phyloP scores from a whole-genome alignment of 2,888 invertebrate species.

The Sepiola atlantica region DNA sequence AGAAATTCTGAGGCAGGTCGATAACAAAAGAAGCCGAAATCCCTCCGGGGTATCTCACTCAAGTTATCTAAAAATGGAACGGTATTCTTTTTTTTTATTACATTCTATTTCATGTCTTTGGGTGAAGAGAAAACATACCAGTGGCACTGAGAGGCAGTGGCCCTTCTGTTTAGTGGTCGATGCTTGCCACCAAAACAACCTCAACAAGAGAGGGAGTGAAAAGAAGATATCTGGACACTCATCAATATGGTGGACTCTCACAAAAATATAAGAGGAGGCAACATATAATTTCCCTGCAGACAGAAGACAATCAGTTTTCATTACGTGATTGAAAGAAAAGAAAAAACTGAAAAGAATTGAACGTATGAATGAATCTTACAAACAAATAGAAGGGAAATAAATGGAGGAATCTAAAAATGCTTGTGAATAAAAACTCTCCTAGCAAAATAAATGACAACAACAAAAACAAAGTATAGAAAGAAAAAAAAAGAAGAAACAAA shows the following conservation, averaged over 20 bases:
- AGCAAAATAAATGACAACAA: neutral
- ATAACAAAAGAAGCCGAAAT: neutral
- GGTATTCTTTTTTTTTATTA: neutral
- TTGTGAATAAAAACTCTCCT: neutral
- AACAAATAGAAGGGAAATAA: neutral
- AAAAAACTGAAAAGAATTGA: neutral
- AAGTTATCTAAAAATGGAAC: neutral
- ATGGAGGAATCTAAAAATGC: neutral
- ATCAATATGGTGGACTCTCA: conserved; percentile 32
- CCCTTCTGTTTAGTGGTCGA: neutral
- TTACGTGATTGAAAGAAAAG: neutral
- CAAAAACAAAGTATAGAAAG: neutral
- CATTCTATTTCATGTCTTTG: neutral
- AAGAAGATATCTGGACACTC: neutral
- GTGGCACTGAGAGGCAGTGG: neutral
- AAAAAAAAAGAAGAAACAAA: neutral
- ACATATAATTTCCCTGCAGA: neutral
- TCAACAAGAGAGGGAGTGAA: neutral
- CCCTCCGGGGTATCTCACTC: neutral
- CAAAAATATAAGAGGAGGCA: neutral
- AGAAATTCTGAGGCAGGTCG: neutral
- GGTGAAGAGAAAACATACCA: neutral
- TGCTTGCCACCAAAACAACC: neutral
- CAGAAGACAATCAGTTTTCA: neutral
- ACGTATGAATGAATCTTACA: neutral